A percentile compares a stretch with the other conserved stretches of the same genome.
Conservation (phyloP, 2,113 vertebrate genomes). For the Pteropus alecto region DNA sequence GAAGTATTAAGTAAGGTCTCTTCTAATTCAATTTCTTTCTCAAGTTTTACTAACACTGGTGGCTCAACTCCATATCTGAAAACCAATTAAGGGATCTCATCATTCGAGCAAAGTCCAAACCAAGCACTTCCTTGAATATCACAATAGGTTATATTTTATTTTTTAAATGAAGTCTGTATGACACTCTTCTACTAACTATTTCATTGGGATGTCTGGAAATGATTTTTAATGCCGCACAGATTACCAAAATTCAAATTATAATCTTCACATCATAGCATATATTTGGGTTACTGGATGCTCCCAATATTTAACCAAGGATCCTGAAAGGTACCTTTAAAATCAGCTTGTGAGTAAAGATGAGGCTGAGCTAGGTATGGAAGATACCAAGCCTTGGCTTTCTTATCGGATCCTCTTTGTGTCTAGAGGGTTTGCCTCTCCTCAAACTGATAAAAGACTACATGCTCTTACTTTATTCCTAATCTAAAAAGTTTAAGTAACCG, state of each 20-base stretch:
- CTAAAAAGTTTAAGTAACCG: background rate
- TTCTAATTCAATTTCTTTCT: conserved; percentile 98
- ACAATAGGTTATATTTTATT: background rate
- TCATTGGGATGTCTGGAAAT: background rate
- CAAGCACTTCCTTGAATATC: background rate
- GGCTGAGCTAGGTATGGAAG: background rate
- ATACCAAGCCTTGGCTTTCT: background rate
- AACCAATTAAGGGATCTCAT: conserved; percentile 32
- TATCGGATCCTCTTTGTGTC: background rate
- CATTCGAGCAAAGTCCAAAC: background rate
- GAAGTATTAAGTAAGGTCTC: conserved; percentile 91
- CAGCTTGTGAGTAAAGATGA: background rate
- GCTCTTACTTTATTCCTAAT: background rate
- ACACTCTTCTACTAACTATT: background rate
- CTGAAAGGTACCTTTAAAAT: background rate
- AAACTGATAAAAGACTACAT: background rate
- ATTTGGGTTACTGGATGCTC: background rate
- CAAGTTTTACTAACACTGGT: conserved; percentile 95
- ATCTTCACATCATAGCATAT: background rate
- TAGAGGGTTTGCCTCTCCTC: background rate
- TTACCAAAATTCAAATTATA: background rate
- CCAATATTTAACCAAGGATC: background rate
- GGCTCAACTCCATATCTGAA: conserved; percentile 95
- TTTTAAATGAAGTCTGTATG: background rate
- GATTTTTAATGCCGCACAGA: background rate